Base-by-base conservation (phyloP, 2,113 vertebrate genomes). In the Hippoglossus stenolepis region DNA sequence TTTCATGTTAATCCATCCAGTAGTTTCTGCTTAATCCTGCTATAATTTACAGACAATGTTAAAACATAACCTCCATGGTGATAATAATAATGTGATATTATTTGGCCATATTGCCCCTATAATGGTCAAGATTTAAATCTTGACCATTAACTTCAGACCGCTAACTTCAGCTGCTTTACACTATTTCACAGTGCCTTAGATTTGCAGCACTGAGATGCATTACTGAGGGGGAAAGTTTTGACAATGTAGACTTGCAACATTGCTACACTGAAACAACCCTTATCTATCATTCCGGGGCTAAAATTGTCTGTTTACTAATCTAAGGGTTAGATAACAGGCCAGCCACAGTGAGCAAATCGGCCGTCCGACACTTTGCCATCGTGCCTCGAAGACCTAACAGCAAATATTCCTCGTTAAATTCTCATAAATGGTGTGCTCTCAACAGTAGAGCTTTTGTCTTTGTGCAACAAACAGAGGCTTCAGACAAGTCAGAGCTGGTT, bases 401-500 rank as follows among this genome's bases (percentile, higher is more conserved):
- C 47, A 75, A 73, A 73, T 9, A 58, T 66, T 77, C 5, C 10
- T 73, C 1, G 4, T 49, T 65, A 70, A 78, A 73, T 40, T 81
- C 62, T 61, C 38, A 43, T 66, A 12, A 57, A 51, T 20, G 21
- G 54, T 66, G 58, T 3, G 2, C 45, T 77, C 63, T 0, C 1
- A 85, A 87, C 75, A 88, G 75, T 56, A 4, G 20, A 84, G 70
- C 74, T 72, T 80, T 88, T 88, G 82, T 91, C 61, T 72, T 56
- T 24, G 53, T n/a, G 57, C 70, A 65, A 23, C 45, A 35, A 7
- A 61, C 40, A 21, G 10, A 56, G 69, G 53, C 14, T 62, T 64
- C n/a, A 70, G 73, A 69, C 91, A 84, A 75, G 90, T 89, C 31
- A 3, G 51, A 83, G 82, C 90, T 47, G 66, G 90, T 85, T 73